Percentiles rank a stretch among this genome's conserved stretches.
phyloP scores from a whole-genome alignment of 64 coral and sea anemone genomes.

The Dendronephthya gigantea region DNA sequence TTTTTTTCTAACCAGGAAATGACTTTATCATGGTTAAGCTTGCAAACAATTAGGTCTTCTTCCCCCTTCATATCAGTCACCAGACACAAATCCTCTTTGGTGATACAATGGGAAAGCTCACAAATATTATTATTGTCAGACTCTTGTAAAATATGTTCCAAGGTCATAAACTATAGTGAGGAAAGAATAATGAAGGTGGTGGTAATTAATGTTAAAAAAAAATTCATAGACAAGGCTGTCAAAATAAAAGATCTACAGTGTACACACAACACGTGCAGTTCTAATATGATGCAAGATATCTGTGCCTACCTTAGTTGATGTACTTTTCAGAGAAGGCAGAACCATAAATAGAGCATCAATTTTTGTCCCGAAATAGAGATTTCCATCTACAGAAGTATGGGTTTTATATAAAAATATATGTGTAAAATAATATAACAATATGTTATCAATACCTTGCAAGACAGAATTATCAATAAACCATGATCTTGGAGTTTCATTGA shows the following conservation, averaged over 20 bases:
- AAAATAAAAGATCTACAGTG: background rate
- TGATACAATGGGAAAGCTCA: background rate
- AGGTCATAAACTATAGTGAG: slow-evolving; percentile 10
- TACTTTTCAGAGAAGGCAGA: background rate
- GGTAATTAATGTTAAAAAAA: no score
- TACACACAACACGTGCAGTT: background rate
- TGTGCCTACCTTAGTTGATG: background rate
- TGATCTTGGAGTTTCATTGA: background rate
- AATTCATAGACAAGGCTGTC: background rate
- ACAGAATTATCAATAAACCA: background rate
- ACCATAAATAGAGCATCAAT: background rate
- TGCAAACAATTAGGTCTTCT: background rate
- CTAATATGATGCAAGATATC: no score
- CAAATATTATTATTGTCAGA: background rate
- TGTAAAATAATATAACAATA: no score
- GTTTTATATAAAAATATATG: background rate
- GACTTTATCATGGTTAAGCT: slow-evolving; percentile 11
- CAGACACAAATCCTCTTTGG: background rate
- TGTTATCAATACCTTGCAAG: background rate
- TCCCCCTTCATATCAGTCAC: background rate
- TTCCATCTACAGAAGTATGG: background rate
- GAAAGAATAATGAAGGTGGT: background rate
- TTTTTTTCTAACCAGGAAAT: background rate
- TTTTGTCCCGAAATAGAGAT: background rate
- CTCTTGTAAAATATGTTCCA: background rate